phyloP scores from a whole-genome alignment of 2,797 vertebrate genomes.

The Anas flavirostris region DNA sequence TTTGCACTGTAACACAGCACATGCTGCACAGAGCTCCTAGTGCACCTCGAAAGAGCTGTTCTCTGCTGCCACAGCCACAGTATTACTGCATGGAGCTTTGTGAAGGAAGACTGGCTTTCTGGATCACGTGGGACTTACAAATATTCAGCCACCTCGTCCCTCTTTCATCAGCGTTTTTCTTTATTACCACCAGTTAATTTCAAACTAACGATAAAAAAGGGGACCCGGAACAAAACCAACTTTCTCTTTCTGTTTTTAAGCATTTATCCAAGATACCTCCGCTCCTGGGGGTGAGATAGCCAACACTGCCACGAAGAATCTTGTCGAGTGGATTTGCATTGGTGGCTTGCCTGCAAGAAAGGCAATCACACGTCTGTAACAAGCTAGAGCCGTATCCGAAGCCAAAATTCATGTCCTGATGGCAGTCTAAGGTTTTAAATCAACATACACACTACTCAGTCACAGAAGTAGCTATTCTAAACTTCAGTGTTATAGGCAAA shows the following conservation, averaged over 20 bases:
- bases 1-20: background rate
- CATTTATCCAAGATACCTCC: constrained; percentile 79
- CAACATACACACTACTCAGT: background rate
- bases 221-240: rapidly evolving
- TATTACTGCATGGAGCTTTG: background rate
- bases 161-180: background rate
- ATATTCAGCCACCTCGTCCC: background rate
- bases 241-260: too few relatives aligned
- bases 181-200: too few relatives aligned
- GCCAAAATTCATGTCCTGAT: background rate
- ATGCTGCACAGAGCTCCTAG: background rate
- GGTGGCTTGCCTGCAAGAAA: constrained; percentile 91
- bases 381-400: background rate
- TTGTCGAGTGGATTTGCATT: constrained; percentile 93
- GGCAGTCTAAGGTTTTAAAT: background rate
- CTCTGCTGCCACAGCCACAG: background rate
- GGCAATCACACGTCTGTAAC: background rate
- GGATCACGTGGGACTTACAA: background rate
- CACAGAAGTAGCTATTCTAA: background rate
- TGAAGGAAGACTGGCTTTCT: background rate
- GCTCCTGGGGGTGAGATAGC: constrained; percentile 92
- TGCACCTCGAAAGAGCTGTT: background rate
- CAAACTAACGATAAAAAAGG: rapidly evolving
- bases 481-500: background rate
- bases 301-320: constrained; percentile 95